phyloP scores from a whole-genome alignment of 2,797 vertebrate genomes.

The Discoglossus pictus region DNA sequence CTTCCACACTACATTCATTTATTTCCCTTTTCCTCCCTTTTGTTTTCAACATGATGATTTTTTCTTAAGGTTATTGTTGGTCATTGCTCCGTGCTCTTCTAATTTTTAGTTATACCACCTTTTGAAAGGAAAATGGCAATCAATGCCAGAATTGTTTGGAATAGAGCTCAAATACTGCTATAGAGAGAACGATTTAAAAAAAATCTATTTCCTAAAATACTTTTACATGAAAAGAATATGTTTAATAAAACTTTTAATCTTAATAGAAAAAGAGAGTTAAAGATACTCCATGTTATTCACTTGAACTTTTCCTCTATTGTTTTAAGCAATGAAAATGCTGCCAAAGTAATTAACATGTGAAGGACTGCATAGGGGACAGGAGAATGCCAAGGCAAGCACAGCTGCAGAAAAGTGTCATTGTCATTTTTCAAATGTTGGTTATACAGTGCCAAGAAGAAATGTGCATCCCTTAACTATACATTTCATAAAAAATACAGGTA shows the following conservation, averaged over 20 bases:
- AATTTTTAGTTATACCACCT: too few species aligned
- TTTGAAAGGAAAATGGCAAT: slow-evolving; percentile 18
- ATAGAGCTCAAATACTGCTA: background rate
- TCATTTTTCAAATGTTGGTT: slow-evolving; percentile 18
- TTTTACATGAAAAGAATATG: slow-evolving; percentile 21
- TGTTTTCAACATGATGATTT: too few species aligned
- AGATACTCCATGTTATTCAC: slow-evolving; percentile 20
- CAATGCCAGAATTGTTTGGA: slow-evolving; percentile 26
- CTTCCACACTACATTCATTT: too few species aligned
- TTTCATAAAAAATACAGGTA: background rate
- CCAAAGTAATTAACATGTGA: slow-evolving; percentile 45
- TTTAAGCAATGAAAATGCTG: slow-evolving; percentile 18
- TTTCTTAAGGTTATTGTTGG: too few species aligned
- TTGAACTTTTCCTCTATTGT: slow-evolving; percentile 24
- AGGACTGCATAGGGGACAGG: slow-evolving; percentile 6
- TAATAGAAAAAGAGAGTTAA: slow-evolving; percentile 30
- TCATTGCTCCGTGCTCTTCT: too few species aligned
- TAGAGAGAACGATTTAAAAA: slow-evolving; percentile 16
- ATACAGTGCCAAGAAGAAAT: slow-evolving; percentile 14
- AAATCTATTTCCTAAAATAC: background rate
- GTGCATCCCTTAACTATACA: background rate
- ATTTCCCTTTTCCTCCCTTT: too few species aligned
- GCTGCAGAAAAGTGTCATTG: slow-evolving; percentile 20
- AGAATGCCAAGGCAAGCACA: slow-evolving; percentile 26
- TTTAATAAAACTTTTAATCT: slow-evolving; percentile 26